Base-by-base conservation (phyloP, 2,888 invertebrate species). In the Herminia tarsipennalis region DNA sequence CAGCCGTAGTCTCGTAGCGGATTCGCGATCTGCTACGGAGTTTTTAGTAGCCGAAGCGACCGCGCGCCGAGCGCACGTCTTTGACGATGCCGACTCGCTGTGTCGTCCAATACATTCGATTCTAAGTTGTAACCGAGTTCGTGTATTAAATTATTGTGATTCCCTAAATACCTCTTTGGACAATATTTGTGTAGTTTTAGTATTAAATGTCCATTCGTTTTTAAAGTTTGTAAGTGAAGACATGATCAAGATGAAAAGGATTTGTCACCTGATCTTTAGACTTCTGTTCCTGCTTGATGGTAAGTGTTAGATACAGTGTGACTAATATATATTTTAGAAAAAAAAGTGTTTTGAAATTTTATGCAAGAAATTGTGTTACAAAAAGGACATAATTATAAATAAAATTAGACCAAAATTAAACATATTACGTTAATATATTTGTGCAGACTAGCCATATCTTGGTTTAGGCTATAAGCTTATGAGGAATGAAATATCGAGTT, bases 201-300 rank as follows among this genome's bases (percentile, higher is more conserved):
- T 47, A 55, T 38, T 39, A 51, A 24, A 41, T 55, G 52, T 35
- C 32, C 29, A 49, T 42, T 60, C 32, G 42, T 53, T 63, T 25
- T 32, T 20, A 58, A 61, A 65, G 66, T 73, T 50, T 28, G 27
- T 56, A 66, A 85, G 63, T 64, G 66, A 33, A 30, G 13, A 6
- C 48, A 49, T 83, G 85, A 70, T 81, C 74, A 83, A 82, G 78
- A 88, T 88, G 86, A 83, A 78, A 81, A 80, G 89, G 86, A 87
- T 88, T 78, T 88, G 85, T 65, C 84, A 84, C 64, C 81, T 88
- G 60, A 78, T 88, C 61, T 86, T 88, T 54, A 75, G 86, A 39
- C 65, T 88, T 65, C 76, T 88, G 74, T 89, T 88, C 58, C 70
- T 88, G 44, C 82, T 89, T 54, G 89, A 89, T 69, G 88, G 88